Conservation (phyloP, 2,113 vertebrate species). For the Equus przewalskii region DNA sequence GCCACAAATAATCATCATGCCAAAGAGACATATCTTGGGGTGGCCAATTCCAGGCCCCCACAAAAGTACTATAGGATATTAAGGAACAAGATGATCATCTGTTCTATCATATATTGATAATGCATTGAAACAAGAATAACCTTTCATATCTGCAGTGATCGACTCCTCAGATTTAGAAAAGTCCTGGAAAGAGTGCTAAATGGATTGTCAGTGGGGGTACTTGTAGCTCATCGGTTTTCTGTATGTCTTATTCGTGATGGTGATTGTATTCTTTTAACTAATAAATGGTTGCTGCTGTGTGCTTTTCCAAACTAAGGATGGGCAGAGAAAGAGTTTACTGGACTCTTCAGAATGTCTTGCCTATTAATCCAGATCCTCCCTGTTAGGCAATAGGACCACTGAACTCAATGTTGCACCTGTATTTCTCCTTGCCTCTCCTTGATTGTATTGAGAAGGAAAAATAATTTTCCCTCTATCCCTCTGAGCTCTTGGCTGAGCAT, state of each 20-base stretch:
- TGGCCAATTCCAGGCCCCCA: no score
- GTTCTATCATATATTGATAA: slow-evolving; percentile 72
- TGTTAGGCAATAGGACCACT: not conserved
- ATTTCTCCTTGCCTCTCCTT: not conserved
- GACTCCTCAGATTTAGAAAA: slow-evolving; percentile 39
- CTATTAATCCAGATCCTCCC: not conserved
- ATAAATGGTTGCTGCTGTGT: not conserved
- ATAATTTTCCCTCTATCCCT: not conserved
- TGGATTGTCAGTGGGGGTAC: not conserved
- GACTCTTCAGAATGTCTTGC: slow-evolving; percentile 1
- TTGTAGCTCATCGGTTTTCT: slow-evolving; percentile 70
- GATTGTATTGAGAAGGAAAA: not conserved
- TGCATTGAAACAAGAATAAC: slow-evolving; percentile 29
- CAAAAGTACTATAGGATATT: slow-evolving; percentile 39
- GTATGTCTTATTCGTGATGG: not conserved
- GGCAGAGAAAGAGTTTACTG: not conserved
- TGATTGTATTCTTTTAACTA: slow-evolving; percentile 55
- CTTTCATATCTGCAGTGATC: slow-evolving; percentile 45
- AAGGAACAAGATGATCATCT: not conserved
- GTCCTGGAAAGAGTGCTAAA: not conserved
- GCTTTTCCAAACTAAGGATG: slow-evolving; percentile 40
- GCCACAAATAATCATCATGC: no score
- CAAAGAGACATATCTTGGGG: no score
- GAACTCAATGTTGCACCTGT: not conserved
- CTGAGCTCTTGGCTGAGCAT: not conserved